Percentiles rank a stretch among this genome's conserved stretches.
Conservation (phyloP, 2,888 invertebrate genomes). For the Piscicola geometra region DNA sequence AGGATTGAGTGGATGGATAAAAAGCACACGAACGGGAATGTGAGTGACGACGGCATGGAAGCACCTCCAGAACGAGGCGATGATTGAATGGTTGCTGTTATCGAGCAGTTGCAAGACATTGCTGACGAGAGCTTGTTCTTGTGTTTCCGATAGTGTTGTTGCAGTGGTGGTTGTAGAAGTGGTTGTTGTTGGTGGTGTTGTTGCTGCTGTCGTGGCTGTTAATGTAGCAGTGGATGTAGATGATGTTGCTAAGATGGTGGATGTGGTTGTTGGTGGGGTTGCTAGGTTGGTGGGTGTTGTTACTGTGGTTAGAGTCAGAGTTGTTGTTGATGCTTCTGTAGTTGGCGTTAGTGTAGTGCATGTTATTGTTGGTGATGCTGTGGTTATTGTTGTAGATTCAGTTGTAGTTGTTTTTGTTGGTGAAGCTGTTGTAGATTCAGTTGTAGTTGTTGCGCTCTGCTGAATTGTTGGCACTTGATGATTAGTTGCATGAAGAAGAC, state of each 20-base stretch:
- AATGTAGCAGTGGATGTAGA: neutral
- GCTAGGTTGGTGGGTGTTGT: neutral
- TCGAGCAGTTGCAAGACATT: neutral
- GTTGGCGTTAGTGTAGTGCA: too few relatives aligned
- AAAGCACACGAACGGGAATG: slow-evolving; percentile 56
- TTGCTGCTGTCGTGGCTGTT: neutral
- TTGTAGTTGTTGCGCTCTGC: too few relatives aligned
- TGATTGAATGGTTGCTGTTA: slow-evolving; percentile 55
- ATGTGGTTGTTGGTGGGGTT: neutral
- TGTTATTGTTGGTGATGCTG: too few relatives aligned
- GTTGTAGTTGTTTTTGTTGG: too few relatives aligned
- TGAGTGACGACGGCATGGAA: slow-evolving; percentile 63
- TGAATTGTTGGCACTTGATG: too few relatives aligned
- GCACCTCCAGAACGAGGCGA: slow-evolving; percentile 71
- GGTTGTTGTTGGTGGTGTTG: neutral
- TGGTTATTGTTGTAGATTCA: too few relatives aligned
- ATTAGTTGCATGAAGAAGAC: slow-evolving; percentile 61
- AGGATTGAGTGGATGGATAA: too few relatives aligned
- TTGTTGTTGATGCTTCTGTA: neutral
- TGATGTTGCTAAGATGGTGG: neutral
- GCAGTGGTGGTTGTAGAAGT: neutral
- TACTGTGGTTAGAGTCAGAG: neutral
- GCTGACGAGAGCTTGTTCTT: neutral
- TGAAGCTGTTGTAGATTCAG: too few relatives aligned
- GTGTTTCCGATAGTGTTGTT: neutral